phyloP scores from a whole-genome alignment of 1,140 invertebrate genomes.

The Hestina assimilis region DNA sequence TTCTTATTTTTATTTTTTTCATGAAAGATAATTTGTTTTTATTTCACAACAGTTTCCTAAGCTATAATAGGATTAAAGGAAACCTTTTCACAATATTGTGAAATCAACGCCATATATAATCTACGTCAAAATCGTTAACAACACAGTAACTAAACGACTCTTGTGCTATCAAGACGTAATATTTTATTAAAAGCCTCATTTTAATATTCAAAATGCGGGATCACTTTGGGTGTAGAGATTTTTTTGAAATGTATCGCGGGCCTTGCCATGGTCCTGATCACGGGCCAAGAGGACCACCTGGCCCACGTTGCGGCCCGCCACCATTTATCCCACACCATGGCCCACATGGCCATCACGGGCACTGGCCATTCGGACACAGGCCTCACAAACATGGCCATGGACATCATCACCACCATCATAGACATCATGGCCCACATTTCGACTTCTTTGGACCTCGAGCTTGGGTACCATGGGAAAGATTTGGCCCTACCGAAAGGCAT shows the following conservation, averaged over 20 bases:
- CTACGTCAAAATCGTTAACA: neutral
- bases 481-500: neutral
- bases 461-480: conserved; percentile 1
- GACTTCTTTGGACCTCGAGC: too few species aligned
- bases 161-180: neutral
- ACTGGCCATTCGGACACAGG: neutral
- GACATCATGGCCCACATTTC: neutral
- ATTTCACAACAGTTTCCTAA: neutral
- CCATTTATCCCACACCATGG: too few species aligned
- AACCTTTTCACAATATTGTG: conserved; percentile 20
- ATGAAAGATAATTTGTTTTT: neutral
- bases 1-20: neutral
- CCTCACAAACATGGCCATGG: conserved; percentile 2
- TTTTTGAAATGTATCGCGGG: neutral
- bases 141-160: neutral
- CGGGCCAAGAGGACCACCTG: conserved; percentile 1
- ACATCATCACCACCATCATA: neutral
- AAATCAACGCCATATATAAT: conserved; percentile 17
- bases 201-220: neutral
- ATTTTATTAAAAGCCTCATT: neutral
- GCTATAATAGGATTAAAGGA: conserved; percentile 10
- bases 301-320: neutral
- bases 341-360: neutral
- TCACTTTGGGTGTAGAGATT: neutral
- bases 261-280: neutral